Evolutionary conservation across 2,888 invertebrate genomes (phyloP).

Genomic region (Lepeophtheirus nordmannii): DNA sequence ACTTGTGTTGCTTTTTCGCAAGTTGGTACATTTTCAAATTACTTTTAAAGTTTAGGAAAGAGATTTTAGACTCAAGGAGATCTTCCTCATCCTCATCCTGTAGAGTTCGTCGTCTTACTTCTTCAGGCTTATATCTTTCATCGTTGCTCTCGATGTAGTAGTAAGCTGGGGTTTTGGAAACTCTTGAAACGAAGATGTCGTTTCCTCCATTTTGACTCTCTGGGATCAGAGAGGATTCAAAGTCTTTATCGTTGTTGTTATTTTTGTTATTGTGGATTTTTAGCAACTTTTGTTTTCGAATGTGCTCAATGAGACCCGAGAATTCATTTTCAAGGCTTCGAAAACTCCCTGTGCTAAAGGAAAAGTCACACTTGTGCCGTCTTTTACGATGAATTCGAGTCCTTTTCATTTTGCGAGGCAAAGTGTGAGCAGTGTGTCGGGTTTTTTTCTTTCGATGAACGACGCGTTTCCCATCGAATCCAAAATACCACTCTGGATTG

Average conservation of each 20-base stretch:
- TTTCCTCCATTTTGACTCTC: neutral
- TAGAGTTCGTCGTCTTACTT: neutral
- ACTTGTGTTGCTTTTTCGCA: too few relatives aligned
- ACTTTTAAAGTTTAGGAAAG: slow-evolving; percentile 2
- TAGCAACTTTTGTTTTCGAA: neutral
- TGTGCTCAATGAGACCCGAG: neutral
- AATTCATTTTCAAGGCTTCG: neutral
- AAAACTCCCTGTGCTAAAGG: neutral
- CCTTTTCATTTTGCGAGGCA: slow-evolving; percentile 5
- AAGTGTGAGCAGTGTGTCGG: neutral
- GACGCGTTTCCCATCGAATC: neutral
- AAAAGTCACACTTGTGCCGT: neutral
- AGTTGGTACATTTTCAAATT: neutral
- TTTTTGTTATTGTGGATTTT: neutral
- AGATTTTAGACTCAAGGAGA: neutral
- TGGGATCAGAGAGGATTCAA: neutral
- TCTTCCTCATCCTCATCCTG: neutral
- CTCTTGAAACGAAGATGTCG: neutral
- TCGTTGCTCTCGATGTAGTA: slow-evolving; percentile 6
- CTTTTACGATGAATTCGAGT: neutral
- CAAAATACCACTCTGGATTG: neutral
- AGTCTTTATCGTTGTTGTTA: neutral
- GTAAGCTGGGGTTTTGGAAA: neutral
- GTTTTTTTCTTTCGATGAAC: neutral
- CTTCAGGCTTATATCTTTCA: neutral